Percentiles rank a stretch among this genome's conserved stretches.
These are phyloP conservation scores for Helobdella robusta DNA, from an alignment of 2,888 invertebrate genomes.

Conservation along the genomic window DNA sequence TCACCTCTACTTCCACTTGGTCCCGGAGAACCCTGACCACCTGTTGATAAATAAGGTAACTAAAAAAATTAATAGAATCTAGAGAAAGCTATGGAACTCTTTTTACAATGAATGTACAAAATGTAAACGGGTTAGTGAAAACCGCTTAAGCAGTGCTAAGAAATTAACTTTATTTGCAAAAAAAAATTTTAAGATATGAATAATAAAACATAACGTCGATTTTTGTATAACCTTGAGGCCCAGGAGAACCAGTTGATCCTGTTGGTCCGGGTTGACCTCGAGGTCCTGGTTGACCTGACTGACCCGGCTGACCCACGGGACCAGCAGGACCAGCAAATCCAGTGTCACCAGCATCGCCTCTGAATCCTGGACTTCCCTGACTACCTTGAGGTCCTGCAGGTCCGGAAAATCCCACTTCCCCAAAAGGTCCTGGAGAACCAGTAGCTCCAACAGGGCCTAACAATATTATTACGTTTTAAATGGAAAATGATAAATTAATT, in stretches of 20 bases:
- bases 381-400: constrained; percentile 24
- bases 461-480: too few species aligned
- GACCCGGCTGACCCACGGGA: constrained; percentile 19
- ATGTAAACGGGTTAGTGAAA: too few species aligned
- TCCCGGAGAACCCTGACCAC: constrained; percentile 26
- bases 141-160: too few species aligned
- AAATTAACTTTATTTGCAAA: too few species aligned
- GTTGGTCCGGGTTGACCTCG: constrained; percentile 26
- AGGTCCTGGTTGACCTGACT: constrained; percentile 22
- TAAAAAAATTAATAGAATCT: too few species aligned
- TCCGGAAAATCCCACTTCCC: constrained; percentile 26
- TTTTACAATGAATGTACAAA: too few species aligned
- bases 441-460: constrained; percentile 26
- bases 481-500: too few species aligned
- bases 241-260: constrained; percentile 45
- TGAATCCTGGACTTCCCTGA: constrained; percentile 24
- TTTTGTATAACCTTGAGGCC: constrained; percentile 49
- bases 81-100: too few species aligned
- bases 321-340: constrained; percentile 26
- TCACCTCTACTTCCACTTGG: constrained; percentile 23
- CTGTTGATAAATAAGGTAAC: too few species aligned
- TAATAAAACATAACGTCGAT: neutral
- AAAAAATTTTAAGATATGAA: too few species aligned
- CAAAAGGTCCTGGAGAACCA: constrained; percentile 20
- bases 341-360: constrained; percentile 23